These are phyloP conservation scores for Corythornis madagascariensis DNA, from an alignment of 2,113 vertebrate genomes.

Conservation along the genomic window DNA sequence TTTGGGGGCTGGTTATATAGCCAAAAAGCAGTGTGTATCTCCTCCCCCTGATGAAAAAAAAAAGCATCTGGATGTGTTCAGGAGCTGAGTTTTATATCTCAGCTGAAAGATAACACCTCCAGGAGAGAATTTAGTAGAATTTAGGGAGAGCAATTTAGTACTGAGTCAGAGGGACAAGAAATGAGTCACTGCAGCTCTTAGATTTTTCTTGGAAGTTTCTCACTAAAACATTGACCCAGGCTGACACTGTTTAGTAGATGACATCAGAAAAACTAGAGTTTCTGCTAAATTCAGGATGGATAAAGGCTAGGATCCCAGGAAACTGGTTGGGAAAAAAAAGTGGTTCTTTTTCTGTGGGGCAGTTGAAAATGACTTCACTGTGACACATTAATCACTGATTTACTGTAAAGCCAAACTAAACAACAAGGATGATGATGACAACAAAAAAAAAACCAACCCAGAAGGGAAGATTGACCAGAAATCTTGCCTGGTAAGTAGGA, in stretches of 20 bases:
- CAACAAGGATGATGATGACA: neutral
- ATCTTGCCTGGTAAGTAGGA: neutral
- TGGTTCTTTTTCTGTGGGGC: neutral
- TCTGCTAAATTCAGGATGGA: neutral
- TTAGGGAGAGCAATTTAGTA: constrained; percentile 57
- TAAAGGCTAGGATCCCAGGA: neutral
- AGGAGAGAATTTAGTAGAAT: constrained; percentile 25
- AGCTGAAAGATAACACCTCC: constrained; percentile 45
- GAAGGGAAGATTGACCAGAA: neutral
- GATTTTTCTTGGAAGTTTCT: constrained; percentile 68
- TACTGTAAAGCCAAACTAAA: neutral
- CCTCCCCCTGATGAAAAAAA: neutral
- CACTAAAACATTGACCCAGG: constrained; percentile 41
- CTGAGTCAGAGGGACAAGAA: constrained; percentile 61
- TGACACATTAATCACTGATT: neutral
- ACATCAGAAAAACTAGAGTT: constrained; percentile 24
- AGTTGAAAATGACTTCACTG: neutral
- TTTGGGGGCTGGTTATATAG: neutral
- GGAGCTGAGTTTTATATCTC: neutral
- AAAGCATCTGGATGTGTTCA: neutral
- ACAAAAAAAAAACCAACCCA: neutral
- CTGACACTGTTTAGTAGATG: constrained; percentile 47
- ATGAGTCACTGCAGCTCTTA: constrained; percentile 54
- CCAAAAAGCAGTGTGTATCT: neutral
- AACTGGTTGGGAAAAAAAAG: neutral